These are phyloP conservation scores for Protomyctophum bolini DNA, from an alignment of 2,113 vertebrate species.

Conservation along the genomic window DNA sequence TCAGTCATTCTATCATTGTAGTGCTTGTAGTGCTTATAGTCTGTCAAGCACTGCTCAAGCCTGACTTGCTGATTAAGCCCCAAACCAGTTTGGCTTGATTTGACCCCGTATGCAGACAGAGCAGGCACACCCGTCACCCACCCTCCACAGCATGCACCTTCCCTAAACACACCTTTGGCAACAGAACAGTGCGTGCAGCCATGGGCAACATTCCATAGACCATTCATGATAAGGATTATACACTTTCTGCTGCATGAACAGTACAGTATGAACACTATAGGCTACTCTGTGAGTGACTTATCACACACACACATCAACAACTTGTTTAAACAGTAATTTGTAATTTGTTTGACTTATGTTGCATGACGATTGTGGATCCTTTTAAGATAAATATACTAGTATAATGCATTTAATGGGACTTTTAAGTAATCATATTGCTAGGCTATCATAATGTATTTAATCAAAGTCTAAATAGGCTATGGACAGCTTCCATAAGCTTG, in stretches of 20 bases:
- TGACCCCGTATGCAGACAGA: constrained; percentile 35
- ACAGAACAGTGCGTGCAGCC: constrained; percentile 42
- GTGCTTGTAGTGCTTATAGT: too few species aligned
- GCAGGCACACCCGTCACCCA: constrained; percentile 30
- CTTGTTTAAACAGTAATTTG: neutral
- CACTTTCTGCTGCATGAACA: neutral
- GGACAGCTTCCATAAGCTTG: too few species aligned
- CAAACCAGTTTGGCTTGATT: constrained; percentile 76
- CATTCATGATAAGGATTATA: constrained; percentile 24
- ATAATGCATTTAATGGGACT: too few species aligned
- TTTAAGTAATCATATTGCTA: too few species aligned
- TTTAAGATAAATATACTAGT: neutral
- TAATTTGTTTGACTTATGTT: neutral
- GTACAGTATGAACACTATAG: neutral
- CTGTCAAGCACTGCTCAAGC: constrained; percentile 18
- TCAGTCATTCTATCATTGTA: neutral
- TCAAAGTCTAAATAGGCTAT: too few species aligned
- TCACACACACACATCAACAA: neutral
- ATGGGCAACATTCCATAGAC: constrained; percentile 36
- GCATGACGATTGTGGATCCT: neutral
- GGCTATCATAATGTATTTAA: too few species aligned
- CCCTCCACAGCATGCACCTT: constrained; percentile 65
- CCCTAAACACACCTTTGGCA: constrained; percentile 64
- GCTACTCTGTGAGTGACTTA: neutral
- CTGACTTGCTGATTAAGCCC: constrained; percentile 30